Evolutionary conservation across 1,140 invertebrate species (phyloP), one percentile per base, ranked within the genome.

Genomic region (Proales similis): DNA sequence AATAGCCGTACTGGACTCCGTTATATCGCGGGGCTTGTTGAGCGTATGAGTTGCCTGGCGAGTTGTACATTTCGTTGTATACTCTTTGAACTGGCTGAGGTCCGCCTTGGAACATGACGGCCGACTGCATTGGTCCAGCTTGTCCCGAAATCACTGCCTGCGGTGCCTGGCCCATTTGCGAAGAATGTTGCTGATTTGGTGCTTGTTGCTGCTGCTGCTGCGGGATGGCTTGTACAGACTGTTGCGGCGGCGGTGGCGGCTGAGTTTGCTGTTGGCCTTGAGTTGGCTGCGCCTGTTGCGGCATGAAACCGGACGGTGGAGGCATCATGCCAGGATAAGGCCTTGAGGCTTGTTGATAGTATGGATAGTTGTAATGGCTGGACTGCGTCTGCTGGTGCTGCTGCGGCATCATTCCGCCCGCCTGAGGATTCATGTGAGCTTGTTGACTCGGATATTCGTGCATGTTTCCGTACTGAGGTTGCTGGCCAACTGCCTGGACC

Each of bases 321-420:
- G n/a, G n/a, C n/a, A 0, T 81, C 47, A 80, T 81, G 78, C 86
- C 87, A 71, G 83, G 83, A 69, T 83, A 85, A 74, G n/a, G 33
- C 9, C 9, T 9, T 9, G 9, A 36, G 14, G 14, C 33, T 36
- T 36, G 33, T 36, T 36, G 33, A n/a, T n/a, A n/a, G n/a, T n/a
- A n/a, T n/a, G n/a, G n/a, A n/a, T n/a, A n/a, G n/a, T n/a, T n/a
- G n/a, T n/a, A n/a, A n/a, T n/a, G n/a, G n/a, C n/a, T n/a, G n/a
- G n/a, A n/a, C n/a, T n/a, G n/a, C n/a, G n/a, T n/a, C 14, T 36
- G 33, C 14, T 36, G 33, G 14, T 36, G 33, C 33, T 36, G 33
- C 14, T 36, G 33, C 14, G 33, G 33, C 33, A 14, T 9, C 14
- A 36, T 9, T 36, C 14, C 9, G 9, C 9, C 9, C 14, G 33